Conservation (phyloP, 2,113 vertebrate species). For the Vanacampus margaritifer region DNA sequence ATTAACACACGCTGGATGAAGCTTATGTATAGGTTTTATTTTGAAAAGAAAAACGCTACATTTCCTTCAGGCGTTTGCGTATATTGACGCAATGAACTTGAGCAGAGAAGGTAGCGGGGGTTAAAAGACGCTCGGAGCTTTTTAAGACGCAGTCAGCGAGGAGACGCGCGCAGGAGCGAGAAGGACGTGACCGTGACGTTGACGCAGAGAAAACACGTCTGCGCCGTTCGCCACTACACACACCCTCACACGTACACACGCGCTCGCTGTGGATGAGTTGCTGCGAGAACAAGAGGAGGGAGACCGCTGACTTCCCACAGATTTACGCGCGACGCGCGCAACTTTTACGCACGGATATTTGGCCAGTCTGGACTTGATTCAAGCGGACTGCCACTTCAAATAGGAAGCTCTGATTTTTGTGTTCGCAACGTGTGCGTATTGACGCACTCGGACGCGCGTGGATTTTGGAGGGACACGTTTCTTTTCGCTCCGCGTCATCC, state of each 20-base stretch:
- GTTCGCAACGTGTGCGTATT: not conserved
- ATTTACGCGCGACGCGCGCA: slow-evolving; percentile 51
- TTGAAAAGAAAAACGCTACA: not conserved
- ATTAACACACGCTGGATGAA: not conserved
- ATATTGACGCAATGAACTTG: slow-evolving; percentile 35
- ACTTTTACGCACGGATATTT: slow-evolving; percentile 58
- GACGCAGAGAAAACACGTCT: not conserved
- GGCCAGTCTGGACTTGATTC: slow-evolving; percentile 18
- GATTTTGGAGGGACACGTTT: not conserved
- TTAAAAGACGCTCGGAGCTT: slow-evolving; percentile 45
- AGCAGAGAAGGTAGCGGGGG: slow-evolving; percentile 33
- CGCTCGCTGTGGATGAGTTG: not conserved
- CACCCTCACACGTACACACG: not conserved
- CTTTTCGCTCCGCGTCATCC: not conserved
- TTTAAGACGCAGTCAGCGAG: slow-evolving; percentile 31
- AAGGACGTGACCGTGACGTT: slow-evolving; percentile 28
- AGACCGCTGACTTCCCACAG: slow-evolving; percentile 6
- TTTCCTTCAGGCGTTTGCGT: not conserved
- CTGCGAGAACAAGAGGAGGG: not conserved
- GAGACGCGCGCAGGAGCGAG: slow-evolving; percentile 35
- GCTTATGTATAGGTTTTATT: slow-evolving; percentile 6
- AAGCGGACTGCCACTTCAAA: not conserved
- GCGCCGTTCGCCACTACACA: not conserved
- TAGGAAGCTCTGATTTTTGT: not conserved
- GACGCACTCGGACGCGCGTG: not conserved